Base-by-base conservation (phyloP, 2,797 vertebrate genomes). In the Triplophysa yarkandensis region DNA sequence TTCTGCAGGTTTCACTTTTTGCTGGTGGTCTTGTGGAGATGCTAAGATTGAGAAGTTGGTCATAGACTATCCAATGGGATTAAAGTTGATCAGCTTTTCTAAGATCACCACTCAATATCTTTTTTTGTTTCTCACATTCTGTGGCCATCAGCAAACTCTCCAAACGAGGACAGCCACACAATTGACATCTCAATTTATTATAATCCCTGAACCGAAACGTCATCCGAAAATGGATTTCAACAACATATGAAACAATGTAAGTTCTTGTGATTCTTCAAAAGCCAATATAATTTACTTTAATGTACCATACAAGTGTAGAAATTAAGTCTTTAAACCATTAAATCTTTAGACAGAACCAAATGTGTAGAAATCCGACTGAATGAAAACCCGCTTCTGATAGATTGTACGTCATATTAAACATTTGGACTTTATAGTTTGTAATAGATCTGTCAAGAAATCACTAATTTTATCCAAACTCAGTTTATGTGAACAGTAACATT, bases 31-130 rank as follows among this genome's bases (percentile, higher is more conserved):
- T 34, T 11, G 55, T 34, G 41, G 3, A 70, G 52, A 32, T 60
- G 55, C 68, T 70, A 55, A 71, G 41, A 36, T 34, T 34, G 55
- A 14, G 28, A 25, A 48, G 13, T 13, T 60, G 14, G n/a, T 23
- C 8, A 60, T 70, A 60, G 54, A 69, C 39, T 44, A 30, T 58
- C 39, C 68, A 44, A 32, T 70, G 55, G 68, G 68, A 71, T 71
- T 61, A 48, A 28, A 71, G 46, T 23, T 21, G 8, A 71, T 71
- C 68, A 71, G 55, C 21, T 0, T 48, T 71, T 34, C 28, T 36
- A 9, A 70, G 41, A n/a, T 61, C 43, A 19, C 41, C n/a, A 32
- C 39, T 69, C 13, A 23, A 55, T 39, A 55, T 28, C 54, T 60
- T 28, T 67, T 67, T 32, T 17, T 16, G 21, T 67, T 67, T 48